These are phyloP conservation scores for Periplaneta americana DNA, from an alignment of 1,140 invertebrate genomes.

Conservation along the genomic window DNA sequence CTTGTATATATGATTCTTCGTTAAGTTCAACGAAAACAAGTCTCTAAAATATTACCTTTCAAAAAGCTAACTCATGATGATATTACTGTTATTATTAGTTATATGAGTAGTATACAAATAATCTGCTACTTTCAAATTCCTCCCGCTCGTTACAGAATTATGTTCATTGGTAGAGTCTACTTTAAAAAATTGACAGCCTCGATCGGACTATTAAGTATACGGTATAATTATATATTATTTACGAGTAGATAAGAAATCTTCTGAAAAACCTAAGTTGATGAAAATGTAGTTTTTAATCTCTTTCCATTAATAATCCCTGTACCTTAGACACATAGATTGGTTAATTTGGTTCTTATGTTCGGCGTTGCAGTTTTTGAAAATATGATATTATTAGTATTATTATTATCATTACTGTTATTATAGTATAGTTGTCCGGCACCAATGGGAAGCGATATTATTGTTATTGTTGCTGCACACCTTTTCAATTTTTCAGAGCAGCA, in stretches of 20 bases:
- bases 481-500: background rate
- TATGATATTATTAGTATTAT: too few relatives aligned
- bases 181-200: background rate
- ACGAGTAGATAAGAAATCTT: background rate
- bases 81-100: background rate
- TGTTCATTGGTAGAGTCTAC: background rate
- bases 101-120: background rate
- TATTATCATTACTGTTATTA: background rate
- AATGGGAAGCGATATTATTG: background rate
- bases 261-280: background rate
- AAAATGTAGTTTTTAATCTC: background rate
- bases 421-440: background rate
- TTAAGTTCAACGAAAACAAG: background rate
- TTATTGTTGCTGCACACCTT: background rate
- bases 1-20: background rate
- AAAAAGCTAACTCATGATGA: background rate
- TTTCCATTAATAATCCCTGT: too few relatives aligned
- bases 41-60: background rate
- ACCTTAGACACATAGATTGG: background rate
- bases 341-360: background rate
- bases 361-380: background rate
- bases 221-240: background rate
- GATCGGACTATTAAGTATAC: background rate
- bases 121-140: background rate
- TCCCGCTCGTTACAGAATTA: background rate